Evolutionary conservation across 1,140 invertebrate species (phyloP).

Genomic region (Drosophila erecta): DNA sequence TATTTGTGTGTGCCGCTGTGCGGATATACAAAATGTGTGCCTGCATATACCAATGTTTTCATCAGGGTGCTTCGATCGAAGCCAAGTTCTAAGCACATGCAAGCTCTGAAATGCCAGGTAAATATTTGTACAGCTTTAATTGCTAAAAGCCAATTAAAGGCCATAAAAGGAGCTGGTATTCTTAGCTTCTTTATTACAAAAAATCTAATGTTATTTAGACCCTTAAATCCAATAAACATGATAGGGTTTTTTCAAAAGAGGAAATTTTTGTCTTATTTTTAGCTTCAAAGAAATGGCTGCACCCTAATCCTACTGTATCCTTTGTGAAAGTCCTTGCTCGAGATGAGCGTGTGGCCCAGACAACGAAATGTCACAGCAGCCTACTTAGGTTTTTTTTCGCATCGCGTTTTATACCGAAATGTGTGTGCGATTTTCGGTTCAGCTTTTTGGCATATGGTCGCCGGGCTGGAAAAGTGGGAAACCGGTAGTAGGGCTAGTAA

Average conservation of each 20-base stretch:
- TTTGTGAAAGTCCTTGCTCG: slow-evolving; percentile 17
- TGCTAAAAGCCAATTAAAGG: no score
- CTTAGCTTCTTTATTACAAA: no score
- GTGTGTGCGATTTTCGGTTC: slow-evolving; percentile 44
- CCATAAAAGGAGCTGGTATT: no score
- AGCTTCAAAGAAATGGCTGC: background rate
- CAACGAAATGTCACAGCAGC: slow-evolving; percentile 63
- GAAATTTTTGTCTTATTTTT: no score
- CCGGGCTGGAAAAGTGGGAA: slow-evolving; percentile 8
- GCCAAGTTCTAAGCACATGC: background rate
- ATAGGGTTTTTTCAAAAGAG: no score
- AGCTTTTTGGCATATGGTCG: slow-evolving; percentile 55
- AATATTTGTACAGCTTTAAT: no score
- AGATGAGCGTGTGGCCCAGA: slow-evolving; percentile 53
- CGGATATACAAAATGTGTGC: slow-evolving; percentile 27
- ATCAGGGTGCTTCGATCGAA: slow-evolving; percentile 9
- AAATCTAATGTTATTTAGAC: no score
- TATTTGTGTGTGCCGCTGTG: slow-evolving; percentile 22
- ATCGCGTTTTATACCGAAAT: slow-evolving; percentile 11
- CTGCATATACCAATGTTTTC: slow-evolving; percentile 12
- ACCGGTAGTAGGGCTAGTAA: background rate
- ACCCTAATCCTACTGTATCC: slow-evolving; percentile 13
- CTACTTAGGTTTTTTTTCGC: slow-evolving; percentile 33
- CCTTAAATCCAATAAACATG: no score
- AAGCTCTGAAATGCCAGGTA: background rate